Evolutionary conservation across 2,113 vertebrate species (phyloP).

Genomic region (Garra rufa): DNA sequence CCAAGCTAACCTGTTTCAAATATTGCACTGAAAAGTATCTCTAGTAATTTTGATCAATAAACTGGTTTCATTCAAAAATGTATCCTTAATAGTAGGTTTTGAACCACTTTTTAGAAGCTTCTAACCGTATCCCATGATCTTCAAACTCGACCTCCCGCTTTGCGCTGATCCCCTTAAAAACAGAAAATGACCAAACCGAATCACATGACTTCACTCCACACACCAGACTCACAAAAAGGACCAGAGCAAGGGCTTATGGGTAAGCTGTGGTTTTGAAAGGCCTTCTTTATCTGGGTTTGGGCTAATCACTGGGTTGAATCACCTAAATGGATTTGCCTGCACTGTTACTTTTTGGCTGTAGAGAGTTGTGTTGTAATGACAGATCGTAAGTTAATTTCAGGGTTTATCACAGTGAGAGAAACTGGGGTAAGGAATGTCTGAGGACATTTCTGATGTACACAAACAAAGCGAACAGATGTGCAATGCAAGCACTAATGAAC

Average conservation of each 20-base stretch:
- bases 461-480: neutral
- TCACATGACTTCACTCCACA: constrained; percentile 45
- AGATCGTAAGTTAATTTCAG: constrained; percentile 27
- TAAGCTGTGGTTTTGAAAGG: constrained; percentile 65
- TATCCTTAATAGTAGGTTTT: neutral
- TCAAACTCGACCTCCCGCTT: neutral
- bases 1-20: constrained; percentile 2
- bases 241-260: constrained; percentile 57
- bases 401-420: neutral
- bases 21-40: neutral
- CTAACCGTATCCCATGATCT: neutral
- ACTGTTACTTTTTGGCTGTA: constrained; percentile 56
- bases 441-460: constrained; percentile 14
- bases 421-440: neutral
- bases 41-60: neutral
- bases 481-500: neutral
- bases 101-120: neutral
- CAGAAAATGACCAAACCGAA: constrained; percentile 40
- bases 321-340: constrained; percentile 43
- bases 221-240: constrained; percentile 27
- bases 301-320: constrained; percentile 67
- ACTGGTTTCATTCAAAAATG: neutral
- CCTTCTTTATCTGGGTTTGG: constrained; percentile 62
- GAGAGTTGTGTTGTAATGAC: constrained; percentile 55
- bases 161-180: constrained; percentile 24